Conservation (phyloP, 1,140 invertebrate species). For the Sarcophaga peregrina region DNA sequence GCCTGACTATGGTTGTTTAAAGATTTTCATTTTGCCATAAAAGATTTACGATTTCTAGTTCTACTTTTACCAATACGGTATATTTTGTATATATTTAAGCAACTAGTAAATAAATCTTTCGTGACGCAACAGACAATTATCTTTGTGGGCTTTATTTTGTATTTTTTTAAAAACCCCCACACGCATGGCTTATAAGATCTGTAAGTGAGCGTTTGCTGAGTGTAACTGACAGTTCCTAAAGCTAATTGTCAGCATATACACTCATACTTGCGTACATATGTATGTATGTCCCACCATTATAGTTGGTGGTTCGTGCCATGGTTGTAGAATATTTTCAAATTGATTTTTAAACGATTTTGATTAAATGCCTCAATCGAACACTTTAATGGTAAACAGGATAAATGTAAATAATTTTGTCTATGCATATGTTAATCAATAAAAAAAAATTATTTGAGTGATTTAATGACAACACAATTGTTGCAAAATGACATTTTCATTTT, state of each 20-base stretch:
- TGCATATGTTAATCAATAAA: not conserved
- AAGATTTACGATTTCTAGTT: too few relatives aligned
- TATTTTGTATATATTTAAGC: too few relatives aligned
- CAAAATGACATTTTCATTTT: not conserved
- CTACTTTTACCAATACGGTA: too few relatives aligned
- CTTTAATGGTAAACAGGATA: not conserved
- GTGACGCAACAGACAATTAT: not conserved
- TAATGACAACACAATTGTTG: not conserved
- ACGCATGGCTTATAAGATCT: not conserved
- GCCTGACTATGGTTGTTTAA: too few relatives aligned
- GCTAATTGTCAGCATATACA: not conserved
- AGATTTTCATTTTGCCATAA: too few relatives aligned
- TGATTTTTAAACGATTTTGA: not conserved
- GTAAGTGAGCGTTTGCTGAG: not conserved
- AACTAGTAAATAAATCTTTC: not conserved
- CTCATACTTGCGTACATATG: not conserved
- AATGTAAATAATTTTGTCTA: not conserved
- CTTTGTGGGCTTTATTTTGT: not conserved
- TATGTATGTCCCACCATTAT: not conserved
- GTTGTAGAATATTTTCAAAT: not conserved
- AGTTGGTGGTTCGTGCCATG: not conserved
- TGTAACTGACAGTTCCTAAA: not conserved
- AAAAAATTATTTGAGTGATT: not conserved
- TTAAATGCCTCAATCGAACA: not conserved
- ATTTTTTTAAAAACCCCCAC: not conserved